Evolutionary conservation across 2,797 vertebrate genomes (phyloP).

Genomic region (Pterois miles): DNA sequence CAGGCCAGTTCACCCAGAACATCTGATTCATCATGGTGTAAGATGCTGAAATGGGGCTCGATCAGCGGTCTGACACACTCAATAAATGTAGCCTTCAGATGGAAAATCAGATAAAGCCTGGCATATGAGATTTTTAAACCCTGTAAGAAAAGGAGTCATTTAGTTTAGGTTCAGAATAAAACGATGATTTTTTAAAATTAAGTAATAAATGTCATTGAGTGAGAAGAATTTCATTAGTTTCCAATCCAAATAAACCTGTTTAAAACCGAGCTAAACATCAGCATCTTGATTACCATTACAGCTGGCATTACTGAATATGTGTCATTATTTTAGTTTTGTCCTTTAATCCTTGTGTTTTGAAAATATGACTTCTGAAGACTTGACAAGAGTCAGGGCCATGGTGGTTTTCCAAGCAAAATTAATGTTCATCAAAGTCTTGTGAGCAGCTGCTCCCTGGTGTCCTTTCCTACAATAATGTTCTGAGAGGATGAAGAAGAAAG

Average conservation of each 20-base stretch:
- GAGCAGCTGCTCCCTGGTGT: slow-evolving; percentile 85
- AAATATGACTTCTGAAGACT: slow-evolving; percentile 1
- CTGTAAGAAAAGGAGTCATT: slow-evolving; percentile 14
- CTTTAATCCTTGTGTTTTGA: not conserved
- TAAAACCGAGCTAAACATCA: not conserved
- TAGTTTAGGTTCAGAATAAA: slow-evolving; percentile 9
- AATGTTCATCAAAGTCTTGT: slow-evolving; percentile 83
- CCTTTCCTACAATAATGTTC: slow-evolving; percentile 86
- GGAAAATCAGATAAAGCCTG: slow-evolving; percentile 49
- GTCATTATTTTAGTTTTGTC: not conserved
- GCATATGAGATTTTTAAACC: slow-evolving; percentile 8
- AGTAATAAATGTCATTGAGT: slow-evolving; percentile 20
- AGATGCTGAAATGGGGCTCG: slow-evolving; percentile 42
- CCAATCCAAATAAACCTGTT: not conserved
- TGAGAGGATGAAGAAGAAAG: slow-evolving; percentile 58
- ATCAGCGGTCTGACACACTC: slow-evolving; percentile 53
- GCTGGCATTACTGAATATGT: not conserved
- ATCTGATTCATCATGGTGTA: slow-evolving; percentile 49
- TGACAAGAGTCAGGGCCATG: not conserved
- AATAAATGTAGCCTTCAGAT: slow-evolving; percentile 44
- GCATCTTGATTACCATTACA: not conserved
- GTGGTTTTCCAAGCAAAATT: slow-evolving; percentile 31
- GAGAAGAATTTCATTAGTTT: slow-evolving; percentile 2
- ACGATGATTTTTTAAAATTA: not conserved
- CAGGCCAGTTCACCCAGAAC: slow-evolving; percentile 35